Evolutionary conservation across 2,113 vertebrate genomes (phyloP), one percentile per base, ranked within the genome.

Genomic region (Chaetops frenatus): DNA sequence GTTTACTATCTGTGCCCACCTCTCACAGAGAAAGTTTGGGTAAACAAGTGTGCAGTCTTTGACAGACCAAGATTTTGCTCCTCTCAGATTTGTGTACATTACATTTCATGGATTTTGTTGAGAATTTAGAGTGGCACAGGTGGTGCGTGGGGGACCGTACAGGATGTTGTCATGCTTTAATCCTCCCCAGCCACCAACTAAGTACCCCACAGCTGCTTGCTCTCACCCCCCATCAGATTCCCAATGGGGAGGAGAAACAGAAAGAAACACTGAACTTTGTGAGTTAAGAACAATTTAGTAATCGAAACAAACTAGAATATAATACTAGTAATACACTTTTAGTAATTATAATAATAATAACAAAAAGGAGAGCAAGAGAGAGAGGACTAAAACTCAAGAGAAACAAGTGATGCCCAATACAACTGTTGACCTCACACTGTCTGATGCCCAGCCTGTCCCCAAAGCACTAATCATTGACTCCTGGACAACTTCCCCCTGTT

Each of bases 131-230:
- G 9, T 8, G 28, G 7, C 14, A 14, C 21, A 21, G 58, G 14
- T 5, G 5, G 28, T 29, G 29, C 0, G 0, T 5, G 21, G 5
- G 5, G 10, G 8, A 21, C 22, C 36, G 10, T 23, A 19, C 2
- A 48, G n/a, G 29, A 70, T 18, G 9, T 53, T 4, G 12, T 28
- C 18, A 10, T 25, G 9, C 33, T 53, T 51, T 45, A 60, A 81
- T 38, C 20, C 20, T n/a, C 27, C 15, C 12, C 20, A 74, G 12
- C 9, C 28, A 31, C 15, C 36, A 53, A 8, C 3, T 4, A 51
- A 38, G 13, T 29, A 88, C 19, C 15, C 24, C 29, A n/a, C 7
- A 18, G 24, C 45, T 45, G 16, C 28, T 89, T 29, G 38, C 16
- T 81, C 20, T n/a, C 24, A 53, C 2, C 5, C 3, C 2, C 2